A percentile compares a stretch with the other conserved stretches of the same genome.
phyloP scores from a whole-genome alignment of 2,888 invertebrate species.

The Pyrocoelia pectoralis region DNA sequence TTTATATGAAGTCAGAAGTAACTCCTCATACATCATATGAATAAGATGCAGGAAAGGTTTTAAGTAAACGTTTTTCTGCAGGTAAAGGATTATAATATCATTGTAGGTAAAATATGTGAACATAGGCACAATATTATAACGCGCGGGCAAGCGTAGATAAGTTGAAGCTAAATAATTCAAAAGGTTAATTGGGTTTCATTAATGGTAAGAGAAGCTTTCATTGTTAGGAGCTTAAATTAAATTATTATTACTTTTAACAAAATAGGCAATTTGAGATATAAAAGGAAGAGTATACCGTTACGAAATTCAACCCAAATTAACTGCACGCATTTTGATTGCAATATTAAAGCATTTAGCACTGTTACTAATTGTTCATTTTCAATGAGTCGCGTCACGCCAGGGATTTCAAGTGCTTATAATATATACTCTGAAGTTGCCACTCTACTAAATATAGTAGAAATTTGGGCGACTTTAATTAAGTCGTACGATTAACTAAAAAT shows the following conservation, averaged over 20 bases:
- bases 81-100: no score
- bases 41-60: not conserved
- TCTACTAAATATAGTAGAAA: not conserved
- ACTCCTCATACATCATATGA: no score
- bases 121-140: not conserved
- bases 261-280: not conserved
- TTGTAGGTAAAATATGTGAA: not conserved
- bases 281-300: not conserved
- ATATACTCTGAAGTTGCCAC: no score
- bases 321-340: not conserved
- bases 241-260: not conserved
- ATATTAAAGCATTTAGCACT: not conserved
- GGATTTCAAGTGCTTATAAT: not conserved
- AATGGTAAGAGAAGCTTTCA: not conserved
- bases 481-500: not conserved
- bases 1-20: no score
- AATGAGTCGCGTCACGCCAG: not conserved
- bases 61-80: not conserved
- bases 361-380: not conserved
- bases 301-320: not conserved
- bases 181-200: not conserved
- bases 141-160: not conserved
- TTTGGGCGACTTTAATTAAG: not conserved
- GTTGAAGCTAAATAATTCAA: not conserved
- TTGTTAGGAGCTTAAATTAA: constrained; percentile 1